Evolutionary conservation across 1,140 invertebrate genomes (phyloP), one percentile per base, ranked within the genome.

Genomic region (Euwallacea similis): DNA sequence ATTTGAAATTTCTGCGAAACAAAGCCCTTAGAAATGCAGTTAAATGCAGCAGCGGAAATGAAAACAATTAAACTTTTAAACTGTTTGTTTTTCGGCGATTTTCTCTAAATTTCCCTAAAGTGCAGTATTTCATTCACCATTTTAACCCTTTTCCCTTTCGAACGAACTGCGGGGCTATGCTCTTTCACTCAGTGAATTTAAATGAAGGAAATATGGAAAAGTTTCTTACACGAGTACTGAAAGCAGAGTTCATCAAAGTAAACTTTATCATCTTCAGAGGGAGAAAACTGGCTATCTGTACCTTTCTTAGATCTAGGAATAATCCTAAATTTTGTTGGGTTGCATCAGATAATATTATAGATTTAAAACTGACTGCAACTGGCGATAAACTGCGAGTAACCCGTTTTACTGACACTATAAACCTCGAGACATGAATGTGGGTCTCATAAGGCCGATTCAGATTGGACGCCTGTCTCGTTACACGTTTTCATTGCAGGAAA

Each of bases 51-150:
- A 4, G 21, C 21, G 21, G 21, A 33, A 33, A 33, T 33, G 21
- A 33, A 33, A 33, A 33, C 21, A 33, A 33, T 33, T 33, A 33
- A 33, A 33, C 21, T 33, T 33, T 33, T 33, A 33, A 33, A 33
- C 21, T 33, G 21, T 33, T 33, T 33, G 21, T 33, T 33, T 33
- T 33, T 33, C 21, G 21, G 21, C 21, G 21, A 33, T 56, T 56
- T 56, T 56, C 54, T 16, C 16, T 56, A 56, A 56, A 56, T 56
- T 56, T 56, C 54, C 54, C 54, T 16, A 56, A 56, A 56, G 54
- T 56, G 54, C 54, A 56, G 54, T 56, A 56, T 16, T 56, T 56
- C 16, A 56, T 16, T 9, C 16, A 2, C 11, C 11, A 13, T 16
- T 16, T 56, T 16, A 56, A 56, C 54, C 16, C 54, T 56, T 16